Conservation (phyloP, 2,797 vertebrate species). For the Heliangelus exortis region DNA sequence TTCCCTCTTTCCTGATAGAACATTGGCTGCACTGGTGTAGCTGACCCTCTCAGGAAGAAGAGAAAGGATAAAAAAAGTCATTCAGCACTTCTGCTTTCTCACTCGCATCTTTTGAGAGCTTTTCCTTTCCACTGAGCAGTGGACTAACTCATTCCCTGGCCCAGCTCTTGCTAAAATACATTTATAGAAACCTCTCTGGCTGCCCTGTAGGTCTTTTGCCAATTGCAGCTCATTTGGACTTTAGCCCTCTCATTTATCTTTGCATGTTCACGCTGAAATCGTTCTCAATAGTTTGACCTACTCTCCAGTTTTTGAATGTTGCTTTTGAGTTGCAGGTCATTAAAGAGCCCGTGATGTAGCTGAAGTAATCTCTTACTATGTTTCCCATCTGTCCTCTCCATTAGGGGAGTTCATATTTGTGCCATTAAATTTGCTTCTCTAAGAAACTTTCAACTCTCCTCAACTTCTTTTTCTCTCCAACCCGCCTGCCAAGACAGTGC, state of each 20-base stretch:
- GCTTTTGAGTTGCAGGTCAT: constrained; percentile 47
- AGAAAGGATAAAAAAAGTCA: constrained; percentile 24
- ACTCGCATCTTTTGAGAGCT: constrained; percentile 37
- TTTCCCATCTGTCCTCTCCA: constrained; percentile 50
- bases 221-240: constrained; percentile 49
- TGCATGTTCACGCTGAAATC: constrained; percentile 24
- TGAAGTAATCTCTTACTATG: constrained; percentile 7
- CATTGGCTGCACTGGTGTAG: neutral
- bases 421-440: constrained; percentile 31
- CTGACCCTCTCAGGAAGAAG: constrained; percentile 33
- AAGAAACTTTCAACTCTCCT: constrained; percentile 16
- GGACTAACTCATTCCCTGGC: constrained; percentile 24
- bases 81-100: constrained; percentile 50
- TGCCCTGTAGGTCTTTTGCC: constrained; percentile 43
- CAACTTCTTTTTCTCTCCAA: neutral
- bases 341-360: neutral
- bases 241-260: constrained; percentile 34
- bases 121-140: constrained; percentile 18
- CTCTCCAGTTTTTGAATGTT: constrained; percentile 30
- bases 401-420: constrained; percentile 19
- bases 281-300: neutral
- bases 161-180: constrained; percentile 19
- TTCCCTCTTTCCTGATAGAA: neutral
- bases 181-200: constrained; percentile 11
- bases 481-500: neutral